These are phyloP conservation scores for Falco berigora DNA, from an alignment of 2,797 vertebrate genomes.

Conservation along the genomic window DNA sequence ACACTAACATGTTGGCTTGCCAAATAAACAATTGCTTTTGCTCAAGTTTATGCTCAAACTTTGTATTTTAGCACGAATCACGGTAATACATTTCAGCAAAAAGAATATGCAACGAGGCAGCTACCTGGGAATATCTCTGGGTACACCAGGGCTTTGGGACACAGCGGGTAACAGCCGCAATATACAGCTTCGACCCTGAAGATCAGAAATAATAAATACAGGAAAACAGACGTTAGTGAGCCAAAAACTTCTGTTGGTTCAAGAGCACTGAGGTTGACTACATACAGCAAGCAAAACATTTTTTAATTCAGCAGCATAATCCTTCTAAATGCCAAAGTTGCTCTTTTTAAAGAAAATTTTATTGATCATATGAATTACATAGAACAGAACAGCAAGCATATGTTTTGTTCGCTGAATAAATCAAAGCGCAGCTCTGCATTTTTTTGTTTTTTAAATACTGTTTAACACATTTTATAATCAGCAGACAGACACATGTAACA, in stretches of 20 bases:
- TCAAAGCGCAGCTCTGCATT: conserved; percentile 78
- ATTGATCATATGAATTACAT: conserved; percentile 80
- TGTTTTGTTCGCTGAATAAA: conserved; percentile 82
- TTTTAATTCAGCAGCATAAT: conserved; percentile 52
- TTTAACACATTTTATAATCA: conserved; percentile 83
- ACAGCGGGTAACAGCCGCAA: conserved; percentile 93
- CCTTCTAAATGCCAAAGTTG: conserved; percentile 71
- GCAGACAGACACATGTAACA: conserved; percentile 80
- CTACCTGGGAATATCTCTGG: conserved; percentile 96
- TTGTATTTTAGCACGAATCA: conserved; percentile 56
- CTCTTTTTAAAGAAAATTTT: conserved; percentile 76
- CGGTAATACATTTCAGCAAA: not conserved
- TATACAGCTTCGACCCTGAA: conserved; percentile 91
- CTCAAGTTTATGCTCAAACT: conserved; percentile 75
- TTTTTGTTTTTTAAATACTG: conserved; percentile 81
- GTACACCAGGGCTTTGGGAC: conserved; percentile 91
- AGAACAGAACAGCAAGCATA: conserved; percentile 81
- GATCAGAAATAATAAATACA: conserved; percentile 43
- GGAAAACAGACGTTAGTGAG: conserved; percentile 4
- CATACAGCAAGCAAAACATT: not conserved
- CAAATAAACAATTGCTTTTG: conserved; percentile 82
- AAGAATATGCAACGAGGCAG: not conserved
- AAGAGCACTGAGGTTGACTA: conserved; percentile 43
- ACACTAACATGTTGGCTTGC: conserved; percentile 81
- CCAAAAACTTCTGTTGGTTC: conserved; percentile 27